Conservation (phyloP, 30 jellyfish, hydroid and myxozoan species). For the Catostylus mosaicus region DNA sequence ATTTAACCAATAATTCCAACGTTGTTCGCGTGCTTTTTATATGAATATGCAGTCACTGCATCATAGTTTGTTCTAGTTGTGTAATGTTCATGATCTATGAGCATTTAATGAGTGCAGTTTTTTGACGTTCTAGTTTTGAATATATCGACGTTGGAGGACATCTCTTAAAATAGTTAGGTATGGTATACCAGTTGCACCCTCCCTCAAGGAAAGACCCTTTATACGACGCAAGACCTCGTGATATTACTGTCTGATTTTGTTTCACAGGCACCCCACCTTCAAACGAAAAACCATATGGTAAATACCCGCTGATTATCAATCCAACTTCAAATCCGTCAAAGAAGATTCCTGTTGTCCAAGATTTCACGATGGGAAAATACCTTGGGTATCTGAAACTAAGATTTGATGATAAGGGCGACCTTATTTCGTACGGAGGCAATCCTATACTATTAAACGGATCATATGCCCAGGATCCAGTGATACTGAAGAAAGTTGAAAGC, state of each 20-base stretch:
- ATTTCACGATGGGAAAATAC: constrained; percentile 87
- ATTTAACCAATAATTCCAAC: too few species aligned
- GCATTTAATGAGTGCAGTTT: too few species aligned
- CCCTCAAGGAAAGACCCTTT: too few species aligned
- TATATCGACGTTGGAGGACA: too few species aligned
- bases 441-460: constrained; percentile 87
- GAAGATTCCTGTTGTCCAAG: constrained; percentile 91
- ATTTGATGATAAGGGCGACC: constrained; percentile 84
- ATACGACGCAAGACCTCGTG: background rate
- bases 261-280: constrained; percentile 99
- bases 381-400: constrained; percentile 82
- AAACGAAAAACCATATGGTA: constrained; percentile 79
- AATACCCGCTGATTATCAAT: constrained; percentile 75
- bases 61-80: too few species aligned
- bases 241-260: background rate
- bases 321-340: constrained; percentile 77
- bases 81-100: too few species aligned
- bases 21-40: too few species aligned
- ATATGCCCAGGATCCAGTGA: constrained; percentile 71
- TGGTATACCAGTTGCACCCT: too few species aligned
- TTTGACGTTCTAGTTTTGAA: too few species aligned
- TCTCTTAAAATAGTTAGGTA: too few species aligned
- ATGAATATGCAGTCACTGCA: too few species aligned
- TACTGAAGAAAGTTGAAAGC: constrained; percentile 62
- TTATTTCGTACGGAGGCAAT: constrained; percentile 77